Conservation (phyloP, 2,888 invertebrate species). For the Agriopis aurantiaria region DNA sequence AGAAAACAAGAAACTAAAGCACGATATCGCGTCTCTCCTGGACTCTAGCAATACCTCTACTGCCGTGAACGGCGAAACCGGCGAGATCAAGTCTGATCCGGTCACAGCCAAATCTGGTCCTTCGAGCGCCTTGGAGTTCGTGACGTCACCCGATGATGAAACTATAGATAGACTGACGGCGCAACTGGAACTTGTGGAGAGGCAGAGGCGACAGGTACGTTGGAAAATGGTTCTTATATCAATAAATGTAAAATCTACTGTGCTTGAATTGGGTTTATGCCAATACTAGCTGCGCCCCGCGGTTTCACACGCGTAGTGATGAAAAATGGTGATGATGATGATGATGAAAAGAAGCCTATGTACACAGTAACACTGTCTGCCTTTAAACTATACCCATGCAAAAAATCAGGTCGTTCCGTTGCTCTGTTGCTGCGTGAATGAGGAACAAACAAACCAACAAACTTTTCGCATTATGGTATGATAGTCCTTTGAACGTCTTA, state of each 20-base stretch:
- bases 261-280: no score
- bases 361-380: no score
- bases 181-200: constrained; percentile 78
- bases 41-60: constrained; percentile 46
- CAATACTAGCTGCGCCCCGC: no score
- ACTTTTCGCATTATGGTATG: no score
- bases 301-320: no score
- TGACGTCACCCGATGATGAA: constrained; percentile 79
- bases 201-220: constrained; percentile 75
- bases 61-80: constrained; percentile 53
- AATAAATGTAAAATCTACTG: background rate
- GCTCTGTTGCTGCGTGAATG: no score
- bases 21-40: constrained; percentile 59
- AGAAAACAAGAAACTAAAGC: constrained; percentile 75
- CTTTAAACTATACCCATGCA: no score
- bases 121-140: constrained; percentile 76
- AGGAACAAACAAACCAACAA: no score
- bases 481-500: no score
- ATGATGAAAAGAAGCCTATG: no score
- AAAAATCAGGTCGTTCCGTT: no score
- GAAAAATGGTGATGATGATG: no score
- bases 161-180: constrained; percentile 77
- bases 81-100: constrained; percentile 46
- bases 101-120: constrained; percentile 58
- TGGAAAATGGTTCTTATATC: constrained; percentile 2